Evolutionary conservation across 2,888 invertebrate genomes (phyloP).

Genomic region (Tyria jacobaeae): DNA sequence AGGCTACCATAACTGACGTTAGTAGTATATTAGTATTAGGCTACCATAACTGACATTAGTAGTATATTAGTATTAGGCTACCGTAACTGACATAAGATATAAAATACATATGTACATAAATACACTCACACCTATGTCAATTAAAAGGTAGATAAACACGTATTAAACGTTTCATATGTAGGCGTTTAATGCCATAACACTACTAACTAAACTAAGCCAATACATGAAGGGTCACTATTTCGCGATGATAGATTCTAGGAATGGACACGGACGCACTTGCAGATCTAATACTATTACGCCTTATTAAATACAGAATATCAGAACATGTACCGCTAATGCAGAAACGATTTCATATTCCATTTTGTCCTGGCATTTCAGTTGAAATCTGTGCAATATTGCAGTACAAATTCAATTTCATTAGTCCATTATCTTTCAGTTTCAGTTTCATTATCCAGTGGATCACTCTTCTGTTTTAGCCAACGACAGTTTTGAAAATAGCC

Average conservation of each 20-base stretch:
- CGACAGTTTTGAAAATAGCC: background rate
- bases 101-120: no score
- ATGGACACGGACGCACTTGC: background rate
- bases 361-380: background rate
- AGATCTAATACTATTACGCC: background rate
- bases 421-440: no score
- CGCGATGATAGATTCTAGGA: no score
- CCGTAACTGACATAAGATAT: no score
- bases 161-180: no score
- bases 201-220: background rate
- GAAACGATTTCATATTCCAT: background rate
- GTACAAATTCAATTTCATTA: background rate
- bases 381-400: background rate
- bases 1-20: no score
- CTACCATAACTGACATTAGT: no score
- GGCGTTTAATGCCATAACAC: no score
- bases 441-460: background rate
- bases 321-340: background rate
- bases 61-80: no score
- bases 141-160: no score
- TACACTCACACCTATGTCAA: no score
- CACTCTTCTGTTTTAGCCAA: background rate
- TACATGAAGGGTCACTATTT: background rate
- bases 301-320: conserved; percentile 4
- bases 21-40: no score